These are phyloP conservation scores for Pollicipes pollicipes DNA, from an alignment of 1,140 invertebrate genomes.

Conservation along the genomic window DNA sequence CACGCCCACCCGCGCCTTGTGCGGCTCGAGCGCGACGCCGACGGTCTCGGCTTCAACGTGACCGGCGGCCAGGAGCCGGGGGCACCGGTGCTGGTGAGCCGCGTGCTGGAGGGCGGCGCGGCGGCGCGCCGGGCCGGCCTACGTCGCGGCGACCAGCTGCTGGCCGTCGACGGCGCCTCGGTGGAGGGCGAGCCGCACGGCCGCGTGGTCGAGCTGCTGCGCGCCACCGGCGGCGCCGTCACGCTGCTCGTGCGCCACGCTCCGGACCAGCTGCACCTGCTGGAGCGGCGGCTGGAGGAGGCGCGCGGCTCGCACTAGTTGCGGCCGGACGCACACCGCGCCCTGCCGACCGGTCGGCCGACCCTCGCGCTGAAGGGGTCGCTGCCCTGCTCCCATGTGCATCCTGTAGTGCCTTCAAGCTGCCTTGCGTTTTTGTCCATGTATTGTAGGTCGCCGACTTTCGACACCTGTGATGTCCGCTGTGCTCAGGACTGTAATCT, in stretches of 20 bases:
- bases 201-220: conserved; percentile 93
- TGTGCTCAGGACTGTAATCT: too few relatives aligned
- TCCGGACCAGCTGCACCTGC: too few relatives aligned
- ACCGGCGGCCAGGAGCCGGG: conserved; percentile 94
- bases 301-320: conserved; percentile 75
- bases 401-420: too few relatives aligned
- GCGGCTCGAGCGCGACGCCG: conserved; percentile 94
- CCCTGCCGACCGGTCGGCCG: too few relatives aligned
- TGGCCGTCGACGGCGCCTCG: conserved; percentile 92
- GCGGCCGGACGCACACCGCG: too few relatives aligned
- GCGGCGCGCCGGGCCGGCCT: conserved; percentile 93
- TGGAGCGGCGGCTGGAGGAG: conserved; percentile 37
- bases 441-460: too few relatives aligned
- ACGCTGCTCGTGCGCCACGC: conserved; percentile 71
- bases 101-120: conserved; percentile 40
- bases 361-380: too few relatives aligned
- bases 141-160: conserved; percentile 88
- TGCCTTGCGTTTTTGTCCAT: too few relatives aligned
- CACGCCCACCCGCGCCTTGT: conserved; percentile 95
- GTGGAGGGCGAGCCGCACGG: conserved; percentile 99
- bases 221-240: conserved; percentile 87
- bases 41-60: conserved; percentile 97
- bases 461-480: too few relatives aligned
- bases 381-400: too few relatives aligned
- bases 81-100: conserved; percentile 86